Base-by-base conservation (phyloP, 2,113 vertebrate species). In the Pachyramphus minor region DNA sequence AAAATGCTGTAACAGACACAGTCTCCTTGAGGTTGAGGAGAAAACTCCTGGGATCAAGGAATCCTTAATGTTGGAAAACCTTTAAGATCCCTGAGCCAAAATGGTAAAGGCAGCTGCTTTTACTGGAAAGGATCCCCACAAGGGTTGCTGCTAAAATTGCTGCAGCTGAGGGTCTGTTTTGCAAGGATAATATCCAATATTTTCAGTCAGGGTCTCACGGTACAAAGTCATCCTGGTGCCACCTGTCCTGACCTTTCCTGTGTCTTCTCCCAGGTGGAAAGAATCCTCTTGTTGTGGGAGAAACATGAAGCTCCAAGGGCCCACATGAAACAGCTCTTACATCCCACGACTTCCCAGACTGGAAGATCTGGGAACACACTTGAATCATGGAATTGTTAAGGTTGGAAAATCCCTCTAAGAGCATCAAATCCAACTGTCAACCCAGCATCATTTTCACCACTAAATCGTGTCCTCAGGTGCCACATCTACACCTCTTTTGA, bases 161-260 rank as follows among this genome's bases (percentile, higher is more conserved):
- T 9, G 2, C 23, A n/a, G 4, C 2, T 2, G 3, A 66, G 12
- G 21, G 8, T 50, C 11, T 52, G 7, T 35, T 6, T 18, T 21
- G 8, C 14, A 6, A 18, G 30, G 27, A 12, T 15, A 24, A 59
- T 6, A 39, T 22, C 28, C n/a, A 11, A 3, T 41, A 35, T 47
- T 52, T 47, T 45, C 77, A n/a, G 14, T n/a, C 71, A 42, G 17
- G 12, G 3, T 19, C 14, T 45, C 28, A 28, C 11, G 9, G 52
- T 23, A 19, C 17, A n/a, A 20, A 35, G 24, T 4, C 11, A 31
- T 17, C 16, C 47, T 55, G 8, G 15, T 59, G 42, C 6, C 35
- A 47, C 49, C n/a, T 37, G 9, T 10, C 41, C 64, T 50, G 49
- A 39, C 37, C 16, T 75, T 67, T 18, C n/a, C 33, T 19, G 14